Evolutionary conservation across 1,140 invertebrate species (phyloP), one percentile per base, ranked within the genome.

Genomic region (Samia ricini): DNA sequence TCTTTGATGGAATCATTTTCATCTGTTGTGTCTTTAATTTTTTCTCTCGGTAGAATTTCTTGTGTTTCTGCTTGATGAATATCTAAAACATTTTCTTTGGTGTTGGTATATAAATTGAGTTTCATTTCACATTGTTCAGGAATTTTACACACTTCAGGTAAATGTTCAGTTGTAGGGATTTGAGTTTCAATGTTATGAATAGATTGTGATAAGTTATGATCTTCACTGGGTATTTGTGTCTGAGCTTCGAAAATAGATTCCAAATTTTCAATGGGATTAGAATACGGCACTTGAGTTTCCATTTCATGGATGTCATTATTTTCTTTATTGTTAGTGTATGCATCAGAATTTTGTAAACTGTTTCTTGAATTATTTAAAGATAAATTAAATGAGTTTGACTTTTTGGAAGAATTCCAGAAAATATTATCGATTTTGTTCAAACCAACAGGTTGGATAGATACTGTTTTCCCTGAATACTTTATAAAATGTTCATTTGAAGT

Each of bases 41-140:
- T 18, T 55, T 61, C 52, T 19, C 8, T 63, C 24, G 52, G 15
- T 29, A 24, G 18, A 42, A 61, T 56, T 1, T 56, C 42, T 64
- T 81, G 79, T 36, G 77, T 83, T 59, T 83, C 78, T 19, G 78
- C 77, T 60, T 82, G 68, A 59, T 66, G 77, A 56, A 88, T 82
- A 72, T 66, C 68, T 56, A 60, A 66, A 36, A 76, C 69, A 57
- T 77, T 79, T 59, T 79, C 72, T 69, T 83, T 83, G 8, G 79
- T 79, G 56, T 73, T 60, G 42, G 66, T 63, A 36, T 52, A 69
- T 42, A 81, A 55, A 69, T 84, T 70, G 20, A 82, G 49, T n/a
- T 83, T 55, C 62, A 78, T 57, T 33, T 83, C 68, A 19, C 26
- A 33, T 55, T 69, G 60, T 66, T 82, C 77, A 5, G 74, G 65